These are phyloP conservation scores for Pogonocherus hispidulus DNA, from an alignment of 2,888 invertebrate genomes.

Conservation along the genomic window DNA sequence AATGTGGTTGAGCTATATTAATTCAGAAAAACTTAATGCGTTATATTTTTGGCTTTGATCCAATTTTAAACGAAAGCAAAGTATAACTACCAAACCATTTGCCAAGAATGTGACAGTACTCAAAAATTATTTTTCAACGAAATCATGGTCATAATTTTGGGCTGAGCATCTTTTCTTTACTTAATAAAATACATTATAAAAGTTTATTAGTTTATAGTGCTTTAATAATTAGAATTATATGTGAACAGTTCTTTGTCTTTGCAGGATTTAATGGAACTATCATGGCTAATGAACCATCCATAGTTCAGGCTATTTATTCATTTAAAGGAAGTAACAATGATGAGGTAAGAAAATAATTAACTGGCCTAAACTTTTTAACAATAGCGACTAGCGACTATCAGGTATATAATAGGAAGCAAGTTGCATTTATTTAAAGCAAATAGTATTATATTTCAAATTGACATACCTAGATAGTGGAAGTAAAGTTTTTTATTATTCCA, in stretches of 20 bases:
- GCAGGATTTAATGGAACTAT: slow-evolving; percentile 41
- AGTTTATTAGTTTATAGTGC: background rate
- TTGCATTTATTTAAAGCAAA: too few relatives aligned
- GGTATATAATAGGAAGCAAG: too few relatives aligned
- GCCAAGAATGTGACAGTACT: slow-evolving; percentile 69
- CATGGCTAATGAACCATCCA: slow-evolving; percentile 75
- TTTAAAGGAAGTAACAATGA: slow-evolving; percentile 98
- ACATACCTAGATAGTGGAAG: too few relatives aligned
- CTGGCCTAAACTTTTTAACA: background rate
- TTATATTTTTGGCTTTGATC: slow-evolving; percentile 60
- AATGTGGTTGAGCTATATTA: slow-evolving; percentile 49
- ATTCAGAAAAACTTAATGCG: slow-evolving; percentile 54
- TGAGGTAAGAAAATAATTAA: slow-evolving; percentile 75
- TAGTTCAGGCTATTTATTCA: slow-evolving; percentile 92
- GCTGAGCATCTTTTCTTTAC: slow-evolving; percentile 8
- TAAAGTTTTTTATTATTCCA: too few relatives aligned
- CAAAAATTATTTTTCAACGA: slow-evolving; percentile 63
- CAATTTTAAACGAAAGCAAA: slow-evolving; percentile 58
- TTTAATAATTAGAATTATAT: background rate
- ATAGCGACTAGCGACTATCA: background rate
- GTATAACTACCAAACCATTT: slow-evolving; percentile 52
- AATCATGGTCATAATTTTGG: slow-evolving; percentile 56
- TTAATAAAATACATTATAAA: slow-evolving; percentile 4
- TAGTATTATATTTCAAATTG: too few relatives aligned
- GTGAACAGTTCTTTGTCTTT: slow-evolving; percentile 32